Conservation (phyloP, 1,140 invertebrate species). For the Drosophila ananassae region DNA sequence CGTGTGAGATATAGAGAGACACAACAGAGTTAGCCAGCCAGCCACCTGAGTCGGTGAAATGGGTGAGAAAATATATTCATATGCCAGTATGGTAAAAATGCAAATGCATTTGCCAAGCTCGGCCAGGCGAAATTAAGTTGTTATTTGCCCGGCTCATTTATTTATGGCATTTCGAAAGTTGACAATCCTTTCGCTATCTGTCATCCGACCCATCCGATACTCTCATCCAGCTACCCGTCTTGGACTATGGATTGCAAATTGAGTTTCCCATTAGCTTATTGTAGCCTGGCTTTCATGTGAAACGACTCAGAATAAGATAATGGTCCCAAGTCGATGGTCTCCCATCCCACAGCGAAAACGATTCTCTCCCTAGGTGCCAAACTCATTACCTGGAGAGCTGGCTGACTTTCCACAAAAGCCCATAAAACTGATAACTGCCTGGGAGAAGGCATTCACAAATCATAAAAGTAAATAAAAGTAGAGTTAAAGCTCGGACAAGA, state of each 20-base stretch:
- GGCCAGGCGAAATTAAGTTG: constrained; percentile 66
- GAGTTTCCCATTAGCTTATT: constrained; percentile 19
- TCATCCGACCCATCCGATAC: constrained; percentile 34
- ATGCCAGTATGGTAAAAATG: constrained; percentile 58
- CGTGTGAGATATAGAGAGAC: constrained; percentile 15
- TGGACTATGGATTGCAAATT: constrained; percentile 24
- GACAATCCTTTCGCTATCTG: constrained; percentile 51
- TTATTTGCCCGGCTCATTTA: constrained; percentile 47
- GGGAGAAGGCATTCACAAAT: constrained; percentile 11
- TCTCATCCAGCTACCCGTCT: constrained; percentile 12
- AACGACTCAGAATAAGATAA: constrained; percentile 11
- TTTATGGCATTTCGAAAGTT: constrained; percentile 68
- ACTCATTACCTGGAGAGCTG: neutral
- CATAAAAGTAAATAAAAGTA: constrained; percentile 12
- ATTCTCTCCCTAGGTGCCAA: constrained; percentile 2
- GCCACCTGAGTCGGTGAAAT: constrained; percentile 57
- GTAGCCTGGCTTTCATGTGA: constrained; percentile 14
- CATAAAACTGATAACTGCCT: constrained; percentile 30
- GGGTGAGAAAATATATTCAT: constrained; percentile 61
- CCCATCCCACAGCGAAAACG: constrained; percentile 12
- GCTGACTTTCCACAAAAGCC: constrained; percentile 16
- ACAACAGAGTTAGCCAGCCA: neutral
- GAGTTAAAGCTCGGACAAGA: constrained; percentile 7
- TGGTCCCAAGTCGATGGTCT: neutral
- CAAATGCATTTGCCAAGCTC: constrained; percentile 26